Percentiles rank a stretch among this genome's conserved stretches.
phyloP scores from a whole-genome alignment of 2,888 invertebrate genomes.

The Luperina nickerlii region DNA sequence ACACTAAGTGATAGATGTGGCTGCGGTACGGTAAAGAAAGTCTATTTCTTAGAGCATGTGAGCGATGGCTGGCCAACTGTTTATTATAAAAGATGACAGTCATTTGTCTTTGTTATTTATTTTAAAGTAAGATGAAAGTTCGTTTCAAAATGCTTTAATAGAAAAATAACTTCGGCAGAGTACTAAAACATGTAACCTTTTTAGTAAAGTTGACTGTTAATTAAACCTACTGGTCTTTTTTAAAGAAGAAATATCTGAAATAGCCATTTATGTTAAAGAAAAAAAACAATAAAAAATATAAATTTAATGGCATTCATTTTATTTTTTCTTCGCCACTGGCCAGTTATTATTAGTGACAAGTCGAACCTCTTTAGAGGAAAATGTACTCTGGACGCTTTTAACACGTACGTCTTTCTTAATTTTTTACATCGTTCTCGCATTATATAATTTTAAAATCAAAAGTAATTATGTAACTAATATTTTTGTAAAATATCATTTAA shows the following conservation, averaged over 20 bases:
- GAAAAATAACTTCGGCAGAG: conserved; percentile 2
- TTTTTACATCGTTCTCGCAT: too few species aligned
- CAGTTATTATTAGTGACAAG: neutral
- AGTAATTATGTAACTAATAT: too few species aligned
- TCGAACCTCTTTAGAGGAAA: neutral
- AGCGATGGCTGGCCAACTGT: conserved; percentile 29
- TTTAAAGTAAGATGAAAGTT: conserved; percentile 2
- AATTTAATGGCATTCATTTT: neutral
- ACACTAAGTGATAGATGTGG: conserved; percentile 54
- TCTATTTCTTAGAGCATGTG: conserved; percentile 27
- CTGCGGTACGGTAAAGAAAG: conserved; percentile 13
- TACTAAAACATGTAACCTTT: neutral
- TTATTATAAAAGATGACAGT: conserved; percentile 37
- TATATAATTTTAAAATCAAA: too few species aligned
- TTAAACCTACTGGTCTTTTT: neutral
- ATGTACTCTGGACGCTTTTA: too few species aligned
- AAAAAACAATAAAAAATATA: conserved; percentile 15
- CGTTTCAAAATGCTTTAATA: neutral
- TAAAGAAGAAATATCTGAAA: neutral
- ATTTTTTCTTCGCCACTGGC: neutral
- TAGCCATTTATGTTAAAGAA: neutral
- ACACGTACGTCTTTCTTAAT: too few species aligned
- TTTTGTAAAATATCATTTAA: too few species aligned
- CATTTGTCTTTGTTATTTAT: conserved; percentile 29
- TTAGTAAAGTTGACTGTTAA: neutral